These are phyloP conservation scores for Gymnocephalus cernua DNA, from an alignment of 2,113 vertebrate species.

Conservation along the genomic window DNA sequence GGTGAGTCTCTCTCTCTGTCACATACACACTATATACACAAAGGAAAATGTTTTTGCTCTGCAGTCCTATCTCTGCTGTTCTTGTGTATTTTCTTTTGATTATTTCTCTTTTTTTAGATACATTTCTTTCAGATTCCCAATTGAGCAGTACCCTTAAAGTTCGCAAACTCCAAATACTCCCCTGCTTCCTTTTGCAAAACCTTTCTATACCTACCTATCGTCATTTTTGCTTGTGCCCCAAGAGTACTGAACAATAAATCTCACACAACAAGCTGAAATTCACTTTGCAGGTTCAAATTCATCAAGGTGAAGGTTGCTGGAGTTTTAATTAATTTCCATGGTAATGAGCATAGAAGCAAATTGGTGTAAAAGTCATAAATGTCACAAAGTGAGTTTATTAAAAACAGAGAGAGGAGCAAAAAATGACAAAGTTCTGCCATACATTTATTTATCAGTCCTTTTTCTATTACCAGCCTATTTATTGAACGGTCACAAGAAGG, in stretches of 20 bases:
- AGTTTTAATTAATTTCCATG: conserved; percentile 58
- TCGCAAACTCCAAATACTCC: conserved; percentile 33
- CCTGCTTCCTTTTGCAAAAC: conserved; percentile 27
- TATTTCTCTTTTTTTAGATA: background rate
- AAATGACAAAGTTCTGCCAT: background rate
- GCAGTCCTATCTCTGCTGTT: conserved; percentile 2
- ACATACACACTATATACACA: conserved; percentile 11
- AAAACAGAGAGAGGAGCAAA: conserved; percentile 3
- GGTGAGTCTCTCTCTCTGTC: conserved; percentile 26
- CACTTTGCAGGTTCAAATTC: conserved; percentile 37
- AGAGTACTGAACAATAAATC: conserved; percentile 26
- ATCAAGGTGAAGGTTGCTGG: conserved; percentile 32
- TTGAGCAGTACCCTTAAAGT: conserved; percentile 32
- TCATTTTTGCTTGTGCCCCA: conserved; percentile 17
- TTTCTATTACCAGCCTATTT: background rate
- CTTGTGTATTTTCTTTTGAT: conserved; percentile 24
- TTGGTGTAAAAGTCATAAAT: conserved; percentile 43
- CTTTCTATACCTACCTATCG: conserved; percentile 14
- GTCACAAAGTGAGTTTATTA: conserved; percentile 48
- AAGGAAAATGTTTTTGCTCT: conserved; percentile 23
- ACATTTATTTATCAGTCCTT: background rate
- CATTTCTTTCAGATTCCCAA: conserved; percentile 19
- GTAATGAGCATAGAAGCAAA: conserved; percentile 43
- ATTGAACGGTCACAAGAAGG: background rate
- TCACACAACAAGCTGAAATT: conserved; percentile 21